Evolutionary conservation across 2,113 vertebrate genomes (phyloP).

Genomic region (Lichenostomus cassidix): DNA sequence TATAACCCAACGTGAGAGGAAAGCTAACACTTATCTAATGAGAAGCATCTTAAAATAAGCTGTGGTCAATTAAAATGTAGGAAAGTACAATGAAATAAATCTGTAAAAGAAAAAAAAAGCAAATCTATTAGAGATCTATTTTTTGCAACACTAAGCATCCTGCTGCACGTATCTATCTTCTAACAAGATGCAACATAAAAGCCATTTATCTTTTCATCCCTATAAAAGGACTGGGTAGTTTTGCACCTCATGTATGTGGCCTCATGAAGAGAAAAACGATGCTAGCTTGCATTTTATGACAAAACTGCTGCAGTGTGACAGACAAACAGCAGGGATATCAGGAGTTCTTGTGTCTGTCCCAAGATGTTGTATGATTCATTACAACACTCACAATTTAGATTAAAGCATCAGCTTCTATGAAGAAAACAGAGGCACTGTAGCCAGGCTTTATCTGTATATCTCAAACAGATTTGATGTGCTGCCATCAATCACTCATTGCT

Average conservation of each 20-base stretch:
- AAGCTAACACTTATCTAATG: background rate
- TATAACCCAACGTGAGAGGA: background rate
- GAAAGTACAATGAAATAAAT: background rate
- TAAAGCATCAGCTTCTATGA: background rate
- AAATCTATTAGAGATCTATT: fast-evolving
- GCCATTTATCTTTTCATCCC: background rate
- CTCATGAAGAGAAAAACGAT: background rate
- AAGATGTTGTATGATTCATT: background rate
- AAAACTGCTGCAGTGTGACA: fast-evolving
- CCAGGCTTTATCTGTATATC: background rate
- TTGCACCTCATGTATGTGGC: background rate
- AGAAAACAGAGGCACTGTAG: background rate
- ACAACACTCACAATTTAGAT: background rate
- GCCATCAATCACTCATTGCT: background rate
- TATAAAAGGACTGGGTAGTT: background rate
- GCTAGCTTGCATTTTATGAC: background rate
- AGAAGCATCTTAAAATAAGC: background rate
- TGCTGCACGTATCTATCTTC: background rate
- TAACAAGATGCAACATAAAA: background rate
- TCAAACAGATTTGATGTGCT: background rate
- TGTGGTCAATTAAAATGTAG: background rate
- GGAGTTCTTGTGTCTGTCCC: background rate
- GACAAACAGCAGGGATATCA: background rate
- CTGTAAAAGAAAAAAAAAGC: background rate
- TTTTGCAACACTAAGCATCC: background rate